Evolutionary conservation across 2,113 vertebrate genomes (phyloP), one percentile per base, ranked within the genome.

Genomic region (Myocastor coypus): DNA sequence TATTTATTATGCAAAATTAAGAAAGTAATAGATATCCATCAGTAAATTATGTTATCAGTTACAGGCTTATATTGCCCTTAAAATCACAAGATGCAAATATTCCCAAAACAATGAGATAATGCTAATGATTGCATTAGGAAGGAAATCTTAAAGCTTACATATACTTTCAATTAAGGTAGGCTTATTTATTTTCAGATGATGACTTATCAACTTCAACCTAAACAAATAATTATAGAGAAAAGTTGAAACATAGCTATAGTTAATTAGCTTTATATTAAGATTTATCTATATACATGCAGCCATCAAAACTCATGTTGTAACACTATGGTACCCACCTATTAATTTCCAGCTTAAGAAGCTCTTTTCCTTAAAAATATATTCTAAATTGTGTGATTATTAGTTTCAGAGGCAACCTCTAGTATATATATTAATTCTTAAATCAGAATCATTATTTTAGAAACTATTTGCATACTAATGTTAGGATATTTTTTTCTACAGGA

Each of bases 231-330:
- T 86, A 30, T 6, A 91, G 17, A 82, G 89, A 61, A 66, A 34
- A 63, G 16, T n/a, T 17, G 34, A 77, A 94, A 90, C 12, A 28
- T 55, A 80, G 32, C 1, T 10, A 14, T 83, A 80, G 64, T 83
- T 92, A 95, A 89, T 91, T 9, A 5, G 69, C 93, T 91, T 75
- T 73, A 55, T 50, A 52, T 77, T 71, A 87, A 92, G 77, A 94
- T 14, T 26, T 71, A 61, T 3, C 10, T 71, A 20, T 55, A 40
- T 83, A 32, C 46, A 80, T 34, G 3, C 10, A 87, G 59, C 26
- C 66, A 13, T 46, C 14, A 91, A 77, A 87, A 24, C 30, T 83
- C n/a, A 81, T 17, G 37, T 37, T 80, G 6, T 78, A 63, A 82
- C 59, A 80, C 2, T 90, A 20, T 40, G 66, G 61, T 83, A 32